Conservation (phyloP, 2,888 invertebrate species). For the Saturnia japonica region DNA sequence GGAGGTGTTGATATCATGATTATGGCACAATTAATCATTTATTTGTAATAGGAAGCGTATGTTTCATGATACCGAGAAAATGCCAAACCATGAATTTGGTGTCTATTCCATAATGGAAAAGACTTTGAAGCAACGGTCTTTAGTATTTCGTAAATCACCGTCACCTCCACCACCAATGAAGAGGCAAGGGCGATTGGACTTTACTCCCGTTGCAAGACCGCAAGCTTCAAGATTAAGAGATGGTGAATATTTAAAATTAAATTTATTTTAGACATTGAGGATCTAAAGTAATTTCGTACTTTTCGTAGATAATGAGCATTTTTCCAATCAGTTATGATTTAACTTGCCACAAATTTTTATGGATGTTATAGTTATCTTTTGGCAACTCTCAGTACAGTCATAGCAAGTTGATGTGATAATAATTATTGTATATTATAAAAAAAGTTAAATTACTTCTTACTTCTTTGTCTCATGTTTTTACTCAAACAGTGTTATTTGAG, state of each 20-base stretch:
- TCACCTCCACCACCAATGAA: constrained; percentile 56
- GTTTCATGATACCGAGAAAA: constrained; percentile 56
- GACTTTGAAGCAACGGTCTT: constrained; percentile 43
- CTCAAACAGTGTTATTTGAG: constrained; percentile 57
- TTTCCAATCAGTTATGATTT: no score
- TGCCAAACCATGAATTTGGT: constrained; percentile 67
- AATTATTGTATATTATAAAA: background rate
- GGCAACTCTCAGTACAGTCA: no score
- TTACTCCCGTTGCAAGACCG: constrained; percentile 41
- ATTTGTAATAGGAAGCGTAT: constrained; percentile 59
- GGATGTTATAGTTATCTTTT: no score
- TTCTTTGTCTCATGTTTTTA: constrained; percentile 20
- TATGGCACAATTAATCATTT: background rate
- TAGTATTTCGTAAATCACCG: constrained; percentile 51
- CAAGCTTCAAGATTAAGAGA: constrained; percentile 58
- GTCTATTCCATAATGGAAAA: constrained; percentile 67
- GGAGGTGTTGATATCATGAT: background rate
- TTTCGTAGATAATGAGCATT: no score
- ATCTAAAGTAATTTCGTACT: no score
- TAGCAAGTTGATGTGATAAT: no score
- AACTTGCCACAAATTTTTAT: no score
- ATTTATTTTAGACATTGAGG: background rate
- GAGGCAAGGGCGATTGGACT: constrained; percentile 45
- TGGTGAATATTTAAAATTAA: constrained; percentile 42
- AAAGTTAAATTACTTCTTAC: constrained; percentile 22